Conservation (phyloP, 2,797 vertebrate species). For the Anguilla megastoma region DNA sequence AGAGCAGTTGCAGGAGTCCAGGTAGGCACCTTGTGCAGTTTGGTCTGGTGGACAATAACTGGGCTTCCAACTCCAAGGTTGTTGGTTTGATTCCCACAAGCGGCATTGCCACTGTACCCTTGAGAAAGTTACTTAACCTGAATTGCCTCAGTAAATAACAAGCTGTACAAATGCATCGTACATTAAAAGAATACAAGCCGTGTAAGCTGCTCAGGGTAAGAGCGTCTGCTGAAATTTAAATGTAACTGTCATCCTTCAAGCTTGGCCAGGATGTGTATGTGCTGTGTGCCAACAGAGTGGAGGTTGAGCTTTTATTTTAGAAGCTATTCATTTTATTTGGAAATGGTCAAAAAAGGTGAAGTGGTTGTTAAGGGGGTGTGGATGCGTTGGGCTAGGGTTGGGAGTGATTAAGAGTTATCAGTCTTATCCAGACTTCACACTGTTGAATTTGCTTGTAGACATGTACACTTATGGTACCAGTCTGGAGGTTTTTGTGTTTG, state of each 20-base stretch:
- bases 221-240: neutral
- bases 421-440: neutral
- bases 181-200: no score
- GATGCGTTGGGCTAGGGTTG: neutral
- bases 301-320: conserved; percentile 55
- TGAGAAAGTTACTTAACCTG: neutral
- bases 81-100: no score
- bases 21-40: neutral
- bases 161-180: neutral
- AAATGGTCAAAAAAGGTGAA: conserved; percentile 37
- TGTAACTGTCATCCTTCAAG: conserved; percentile 31
- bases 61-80: no score
- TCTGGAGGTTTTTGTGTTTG: neutral
- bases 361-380: neutral
- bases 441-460: conserved; percentile 7
- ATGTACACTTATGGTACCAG: neutral
- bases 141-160: neutral
- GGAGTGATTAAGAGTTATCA: neutral
- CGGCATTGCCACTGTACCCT: neutral
- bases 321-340: conserved; percentile 63
- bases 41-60: no score
- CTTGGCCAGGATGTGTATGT: conserved; percentile 58
- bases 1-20: neutral
- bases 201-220: no score
- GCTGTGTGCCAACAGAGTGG: conserved; percentile 59